Evolutionary conservation across 2,797 vertebrate genomes (phyloP), one percentile per base, ranked within the genome.

Genomic region (Mastacembelus armatus): DNA sequence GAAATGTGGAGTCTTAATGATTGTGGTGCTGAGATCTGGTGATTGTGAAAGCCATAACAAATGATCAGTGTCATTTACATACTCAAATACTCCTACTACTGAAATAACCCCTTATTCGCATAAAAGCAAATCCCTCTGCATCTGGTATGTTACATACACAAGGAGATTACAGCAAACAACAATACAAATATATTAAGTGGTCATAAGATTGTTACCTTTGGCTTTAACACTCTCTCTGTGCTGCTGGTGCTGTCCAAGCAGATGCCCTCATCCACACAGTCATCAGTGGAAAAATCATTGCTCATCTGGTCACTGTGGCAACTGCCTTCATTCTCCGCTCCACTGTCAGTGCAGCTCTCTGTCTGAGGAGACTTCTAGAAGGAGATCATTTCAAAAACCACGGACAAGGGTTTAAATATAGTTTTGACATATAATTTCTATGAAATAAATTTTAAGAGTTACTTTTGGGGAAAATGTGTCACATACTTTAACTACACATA

Each of bases 261-360:
- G 88, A 99, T 99, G 68, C 98, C 98, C 91, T 99, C 98, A 78
- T 99, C 98, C 59, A 99, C 95, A 48, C 94, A 96, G 66, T 99
- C 98, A 30, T 99, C 98, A 0, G 96, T 98, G 83, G 96, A 98
- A 91, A 99, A 99, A 87, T 99, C 98, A 50, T 98, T 99, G 93
- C 96, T 99, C 97, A 99, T 96, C 91, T 99, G 98, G 93, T 99
- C 98, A 49, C 98, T 99, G 93, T 99, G 98, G 91, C 98, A 99
- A 88, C 98, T 99, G 77, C 98, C 98, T 94, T 99, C 98, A 73
- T 99, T 99, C 91, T 99, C 98, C 15, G 98, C 98, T 76, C 98
- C 98, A 45, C 98, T 99, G 87, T 99, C 98, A 67, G 98, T 99
- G 88, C 98, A 98, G 90, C 98, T 99, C 87, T 99, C 98, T 0